Conservation (phyloP, 2,797 vertebrate genomes). For the Hirundo rustica region DNA sequence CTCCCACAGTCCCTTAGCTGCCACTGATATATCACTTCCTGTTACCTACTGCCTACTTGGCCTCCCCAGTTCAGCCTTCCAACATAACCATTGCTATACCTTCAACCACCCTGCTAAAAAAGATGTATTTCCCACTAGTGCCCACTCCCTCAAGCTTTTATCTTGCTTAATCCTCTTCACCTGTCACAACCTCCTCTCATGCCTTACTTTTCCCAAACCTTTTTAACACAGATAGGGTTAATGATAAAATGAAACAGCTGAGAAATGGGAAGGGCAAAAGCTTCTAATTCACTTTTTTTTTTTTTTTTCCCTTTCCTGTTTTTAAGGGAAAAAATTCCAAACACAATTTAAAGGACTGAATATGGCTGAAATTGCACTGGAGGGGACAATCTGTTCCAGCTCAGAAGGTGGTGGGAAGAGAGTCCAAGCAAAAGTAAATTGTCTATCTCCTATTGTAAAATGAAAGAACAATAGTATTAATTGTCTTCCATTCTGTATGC, state of each 20-base stretch:
- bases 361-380: neutral
- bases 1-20: neutral
- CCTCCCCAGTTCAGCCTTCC: neutral
- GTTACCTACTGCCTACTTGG: neutral
- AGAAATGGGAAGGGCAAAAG: neutral
- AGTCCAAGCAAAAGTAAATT: constrained; percentile 1
- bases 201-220: neutral
- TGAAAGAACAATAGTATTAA: neutral
- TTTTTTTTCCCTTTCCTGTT: accelerated
- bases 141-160: neutral
- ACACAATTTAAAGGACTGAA: neutral
- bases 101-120: neutral
- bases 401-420: neutral
- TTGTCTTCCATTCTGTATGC: neutral
- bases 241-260: neutral
- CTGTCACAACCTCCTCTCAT: neutral
- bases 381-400: neutral
- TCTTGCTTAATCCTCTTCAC: neutral
- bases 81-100: accelerated
- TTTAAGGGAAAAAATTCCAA: neutral
- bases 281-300: neutral
- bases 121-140: neutral
- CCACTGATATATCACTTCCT: neutral
- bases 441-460: neutral
- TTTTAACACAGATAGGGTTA: neutral